Conservation (phyloP, 2,888 invertebrate genomes). For the Heliconius hortense region DNA sequence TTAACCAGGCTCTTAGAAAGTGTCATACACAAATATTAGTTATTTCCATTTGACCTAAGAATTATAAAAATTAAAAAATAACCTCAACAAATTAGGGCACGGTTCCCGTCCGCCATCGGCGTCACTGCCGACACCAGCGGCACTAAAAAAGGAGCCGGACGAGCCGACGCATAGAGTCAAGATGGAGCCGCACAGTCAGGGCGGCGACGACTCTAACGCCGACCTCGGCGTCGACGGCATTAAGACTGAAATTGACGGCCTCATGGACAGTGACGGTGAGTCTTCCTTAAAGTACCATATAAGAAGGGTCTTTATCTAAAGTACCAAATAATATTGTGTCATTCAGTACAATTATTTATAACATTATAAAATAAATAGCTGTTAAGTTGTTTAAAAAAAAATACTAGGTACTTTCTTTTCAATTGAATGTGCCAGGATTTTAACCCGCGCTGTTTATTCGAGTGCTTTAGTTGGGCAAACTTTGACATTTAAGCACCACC, state of each 20-base stretch:
- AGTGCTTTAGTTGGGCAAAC: no score
- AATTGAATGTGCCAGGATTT: no score
- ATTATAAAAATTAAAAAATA: neutral
- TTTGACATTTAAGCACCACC: neutral
- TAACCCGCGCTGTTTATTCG: no score
- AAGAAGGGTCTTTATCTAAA: neutral
- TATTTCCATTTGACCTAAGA: neutral
- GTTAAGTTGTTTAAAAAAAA: no score
- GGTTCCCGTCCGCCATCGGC: constrained; percentile 79
- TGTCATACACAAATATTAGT: no score
- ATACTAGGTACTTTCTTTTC: no score
- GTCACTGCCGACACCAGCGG: constrained; percentile 77
- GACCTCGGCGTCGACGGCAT: constrained; percentile 77
- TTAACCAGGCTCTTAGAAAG: no score
- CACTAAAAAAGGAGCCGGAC: constrained; percentile 77
- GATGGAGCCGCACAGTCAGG: constrained; percentile 73
- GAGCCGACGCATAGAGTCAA: constrained; percentile 73
- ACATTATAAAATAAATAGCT: no score
- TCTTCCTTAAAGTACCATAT: neutral
- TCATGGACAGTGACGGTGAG: constrained; percentile 78
- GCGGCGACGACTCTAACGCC: constrained; percentile 68
- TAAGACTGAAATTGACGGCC: constrained; percentile 80
- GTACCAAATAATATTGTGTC: no score
- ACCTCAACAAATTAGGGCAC: constrained; percentile 59
- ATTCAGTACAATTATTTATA: no score